Conservation (phyloP, 2,888 invertebrate genomes). For the Elegia similella region DNA sequence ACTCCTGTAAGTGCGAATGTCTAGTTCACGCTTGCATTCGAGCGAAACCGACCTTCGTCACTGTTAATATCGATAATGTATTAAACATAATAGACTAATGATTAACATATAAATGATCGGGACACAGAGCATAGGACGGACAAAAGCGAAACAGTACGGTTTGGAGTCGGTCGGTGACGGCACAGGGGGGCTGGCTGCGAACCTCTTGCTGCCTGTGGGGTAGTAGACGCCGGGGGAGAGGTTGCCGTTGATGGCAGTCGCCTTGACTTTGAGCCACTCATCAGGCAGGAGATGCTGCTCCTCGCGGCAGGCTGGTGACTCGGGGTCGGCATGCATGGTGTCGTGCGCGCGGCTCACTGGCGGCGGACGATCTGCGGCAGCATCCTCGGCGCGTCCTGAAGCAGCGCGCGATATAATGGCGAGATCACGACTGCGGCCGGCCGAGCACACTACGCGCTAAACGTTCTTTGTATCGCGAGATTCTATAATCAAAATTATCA, state of each 20-base stretch:
- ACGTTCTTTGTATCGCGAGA: constrained; percentile 74
- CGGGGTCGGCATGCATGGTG: constrained; percentile 72
- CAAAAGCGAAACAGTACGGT: constrained; percentile 73
- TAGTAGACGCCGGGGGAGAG: constrained; percentile 77
- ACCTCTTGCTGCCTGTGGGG: constrained; percentile 76
- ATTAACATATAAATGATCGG: constrained; percentile 36
- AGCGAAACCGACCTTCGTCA: constrained; percentile 58
- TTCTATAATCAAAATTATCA: constrained; percentile 78
- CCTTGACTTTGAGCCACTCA: constrained; percentile 75
- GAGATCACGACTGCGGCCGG: constrained; percentile 73
- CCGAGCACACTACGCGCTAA: constrained; percentile 68
- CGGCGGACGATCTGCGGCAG: constrained; percentile 47
- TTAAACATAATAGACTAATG: constrained; percentile 34
- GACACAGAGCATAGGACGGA: constrained; percentile 47
- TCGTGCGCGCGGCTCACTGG: constrained; percentile 50
- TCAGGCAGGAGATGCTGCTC: constrained; percentile 74
- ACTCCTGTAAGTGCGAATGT: constrained; percentile 55
- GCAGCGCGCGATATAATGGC: constrained; percentile 78
- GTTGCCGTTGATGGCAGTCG: constrained; percentile 67
- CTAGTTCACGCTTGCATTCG: constrained; percentile 61
- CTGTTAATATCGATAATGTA: constrained; percentile 67
- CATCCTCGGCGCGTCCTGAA: constrained; percentile 73
- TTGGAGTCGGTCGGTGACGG: constrained; percentile 61
- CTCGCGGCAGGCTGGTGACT: constrained; percentile 74
- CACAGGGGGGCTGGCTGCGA: constrained; percentile 64